Base-by-base conservation (phyloP, 2,113 vertebrate genomes). In the Mesocricetus auratus region DNA sequence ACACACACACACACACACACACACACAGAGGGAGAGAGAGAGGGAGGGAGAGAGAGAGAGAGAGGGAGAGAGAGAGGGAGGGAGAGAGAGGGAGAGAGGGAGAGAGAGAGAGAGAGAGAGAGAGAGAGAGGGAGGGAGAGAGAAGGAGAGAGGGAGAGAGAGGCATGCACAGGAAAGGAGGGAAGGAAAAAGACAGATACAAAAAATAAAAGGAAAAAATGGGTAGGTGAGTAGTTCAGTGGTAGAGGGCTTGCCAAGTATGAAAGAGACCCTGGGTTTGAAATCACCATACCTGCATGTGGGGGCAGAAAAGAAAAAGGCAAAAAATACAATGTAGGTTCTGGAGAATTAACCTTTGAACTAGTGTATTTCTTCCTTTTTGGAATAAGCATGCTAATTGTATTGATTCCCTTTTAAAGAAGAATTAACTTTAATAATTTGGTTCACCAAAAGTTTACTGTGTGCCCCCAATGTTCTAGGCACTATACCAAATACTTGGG, bases 301-400 rank as follows among this genome's bases (percentile, higher is more conserved):
- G n/a, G n/a, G n/a, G n/a, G n/a, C 42, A 33, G 11, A 79, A 79
- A 53, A 47, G 42, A 15, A 47, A 95, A 83, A 56, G 66, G 33
- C 15, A 36, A 69, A 17, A 69, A 69, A 47, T 90, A 68, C 68
- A 86, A 69, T 42, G 11, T 90, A 69, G 95, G 93, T 91, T 94
- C 66, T 91, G 29, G 47, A 95, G 82, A 93, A 56, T 50, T 94
- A 42, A 94, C 36, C 42, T 81, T 96, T 88, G 64, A 66, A 89
- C 64, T 93, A 33, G 58, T 93, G 73, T 58, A 45, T 69, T 69
- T 90, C 77, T 96, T 79, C 68, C 68, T 78, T 31, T 39, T 87
- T 88, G 47, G 82, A 64, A 56, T 90, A 95, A 93, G 33, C 39
- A 39, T 42, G 26, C 16, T 77, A 56, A 62, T 24, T 86, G 91